Evolutionary conservation across 2,113 vertebrate genomes (phyloP), one percentile per base, ranked within the genome.

Genomic region (Ornithorhynchus anatinus): DNA sequence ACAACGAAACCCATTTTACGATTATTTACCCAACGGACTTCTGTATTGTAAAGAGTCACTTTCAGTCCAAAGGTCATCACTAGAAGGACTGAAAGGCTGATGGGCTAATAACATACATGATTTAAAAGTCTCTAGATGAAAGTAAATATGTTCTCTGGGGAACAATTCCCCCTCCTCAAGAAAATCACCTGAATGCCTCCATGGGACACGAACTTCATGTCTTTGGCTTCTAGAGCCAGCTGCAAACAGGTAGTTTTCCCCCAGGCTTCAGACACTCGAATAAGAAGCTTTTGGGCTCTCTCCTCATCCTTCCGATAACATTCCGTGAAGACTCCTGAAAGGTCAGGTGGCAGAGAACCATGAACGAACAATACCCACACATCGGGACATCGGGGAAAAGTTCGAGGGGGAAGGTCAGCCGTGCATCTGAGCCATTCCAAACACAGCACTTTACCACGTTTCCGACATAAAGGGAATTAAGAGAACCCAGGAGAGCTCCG

Each of bases 191-290:
- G 98, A 61, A 98, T 92, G 4, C 97, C 97, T 8, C 95, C 94
- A 0, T 96, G 96, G 45, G 97, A 96, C 53, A 99, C 86, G 23
- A 99, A 98, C 60, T 89, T 95, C 91, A 96, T 96, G 84, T 95
- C 89, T 40, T 97, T 91, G 23, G 97, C 97, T 83, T 98, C 95
- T 76, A 98, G 66, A 0, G 97, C 96, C 68, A 99, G 70, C 69
- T 96, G 92, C 53, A 99, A 89, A 57, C 96, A 96, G 2, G 96
- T 99, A 15, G 95, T 94, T 77, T 81, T 90, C 11, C 98, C 98
- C 98, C 98, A 99, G 59, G 91, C 92, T 7, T 92, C 91, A 0
- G 97, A 98, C 17, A 91, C 81, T 0, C 95, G 95, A 15, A 92
- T 92, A 44, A 99, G 90, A 73, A 99, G 89, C 70, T 93, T 97